Conservation (phyloP, 2,113 vertebrate species). For the Podocnemis expansa region DNA sequence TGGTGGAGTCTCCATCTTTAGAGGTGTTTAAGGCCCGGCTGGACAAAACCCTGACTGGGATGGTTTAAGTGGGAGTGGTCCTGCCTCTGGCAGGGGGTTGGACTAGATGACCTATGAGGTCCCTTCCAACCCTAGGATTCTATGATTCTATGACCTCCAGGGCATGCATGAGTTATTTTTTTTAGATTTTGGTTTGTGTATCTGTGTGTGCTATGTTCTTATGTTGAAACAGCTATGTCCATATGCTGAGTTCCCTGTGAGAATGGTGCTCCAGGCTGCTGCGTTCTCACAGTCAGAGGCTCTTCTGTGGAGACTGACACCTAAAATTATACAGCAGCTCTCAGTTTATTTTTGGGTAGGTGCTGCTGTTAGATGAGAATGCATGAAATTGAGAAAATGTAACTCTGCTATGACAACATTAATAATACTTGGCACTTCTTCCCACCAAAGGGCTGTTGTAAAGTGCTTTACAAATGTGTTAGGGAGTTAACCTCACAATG, state of each 20-base stretch:
- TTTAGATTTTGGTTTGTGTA: neutral
- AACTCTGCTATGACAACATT: neutral
- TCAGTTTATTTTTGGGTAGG: neutral
- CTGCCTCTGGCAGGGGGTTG: too few species aligned
- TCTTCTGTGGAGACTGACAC: neutral
- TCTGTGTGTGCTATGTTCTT: neutral
- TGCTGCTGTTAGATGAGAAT: neutral
- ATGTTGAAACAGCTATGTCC: accelerated
- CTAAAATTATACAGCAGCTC: neutral
- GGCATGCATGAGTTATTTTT: neutral
- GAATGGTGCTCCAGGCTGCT: neutral
- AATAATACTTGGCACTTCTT: neutral
- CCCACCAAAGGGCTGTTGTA: neutral
- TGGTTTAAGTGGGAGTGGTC: too few species aligned
- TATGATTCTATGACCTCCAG: too few species aligned
- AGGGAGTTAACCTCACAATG: slow-evolving; percentile 24
- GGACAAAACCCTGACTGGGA: too few species aligned
- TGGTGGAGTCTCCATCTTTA: too few species aligned
- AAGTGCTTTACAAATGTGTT: neutral
- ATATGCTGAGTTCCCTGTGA: neutral
- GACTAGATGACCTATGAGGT: too few species aligned
- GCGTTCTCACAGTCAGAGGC: neutral
- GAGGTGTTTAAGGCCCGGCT: too few species aligned
- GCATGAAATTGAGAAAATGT: neutral
- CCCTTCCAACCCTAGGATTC: too few species aligned